phyloP scores from a whole-genome alignment of 2,888 invertebrate genomes.

The Hemithea aestivaria region DNA sequence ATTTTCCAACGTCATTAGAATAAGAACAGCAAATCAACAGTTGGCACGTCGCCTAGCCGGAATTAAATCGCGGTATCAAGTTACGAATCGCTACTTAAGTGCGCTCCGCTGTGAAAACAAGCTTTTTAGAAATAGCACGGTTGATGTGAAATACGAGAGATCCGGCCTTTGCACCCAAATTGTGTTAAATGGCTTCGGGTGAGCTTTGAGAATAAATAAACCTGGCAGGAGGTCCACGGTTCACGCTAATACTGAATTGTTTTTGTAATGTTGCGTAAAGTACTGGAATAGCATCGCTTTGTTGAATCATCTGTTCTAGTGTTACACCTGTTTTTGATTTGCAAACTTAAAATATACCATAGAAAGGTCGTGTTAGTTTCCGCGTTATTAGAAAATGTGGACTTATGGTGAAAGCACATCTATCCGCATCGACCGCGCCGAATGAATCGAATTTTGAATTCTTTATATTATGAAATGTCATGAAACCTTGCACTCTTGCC shows the following conservation, averaged over 20 bases:
- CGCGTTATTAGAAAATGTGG: no score
- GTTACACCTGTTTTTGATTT: no score
- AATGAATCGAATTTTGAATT: no score
- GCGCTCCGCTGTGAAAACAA: slow-evolving; percentile 73
- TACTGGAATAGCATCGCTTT: no score
- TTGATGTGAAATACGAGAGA: slow-evolving; percentile 52
- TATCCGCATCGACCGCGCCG: no score
- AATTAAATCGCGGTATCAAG: slow-evolving; percentile 54
- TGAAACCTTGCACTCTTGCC: no score
- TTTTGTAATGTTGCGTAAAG: not conserved
- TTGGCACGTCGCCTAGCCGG: slow-evolving; percentile 64
- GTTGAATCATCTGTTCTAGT: no score
- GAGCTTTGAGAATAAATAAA: slow-evolving; percentile 68
- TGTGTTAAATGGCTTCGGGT: slow-evolving; percentile 71
- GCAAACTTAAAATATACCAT: no score
- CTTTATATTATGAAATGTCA: no score
- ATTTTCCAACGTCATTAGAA: slow-evolving; percentile 7
- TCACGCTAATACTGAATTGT: slow-evolving; percentile 3
- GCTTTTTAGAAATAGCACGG: slow-evolving; percentile 74
- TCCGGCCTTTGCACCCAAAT: slow-evolving; percentile 68
- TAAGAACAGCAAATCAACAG: slow-evolving; percentile 29
- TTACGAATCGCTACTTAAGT: slow-evolving; percentile 71
- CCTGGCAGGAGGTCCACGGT: slow-evolving; percentile 25
- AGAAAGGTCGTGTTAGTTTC: no score
- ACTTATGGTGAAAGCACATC: no score